Conservation (phyloP, 2,797 vertebrate species). For the Fistularia tabacaria region DNA sequence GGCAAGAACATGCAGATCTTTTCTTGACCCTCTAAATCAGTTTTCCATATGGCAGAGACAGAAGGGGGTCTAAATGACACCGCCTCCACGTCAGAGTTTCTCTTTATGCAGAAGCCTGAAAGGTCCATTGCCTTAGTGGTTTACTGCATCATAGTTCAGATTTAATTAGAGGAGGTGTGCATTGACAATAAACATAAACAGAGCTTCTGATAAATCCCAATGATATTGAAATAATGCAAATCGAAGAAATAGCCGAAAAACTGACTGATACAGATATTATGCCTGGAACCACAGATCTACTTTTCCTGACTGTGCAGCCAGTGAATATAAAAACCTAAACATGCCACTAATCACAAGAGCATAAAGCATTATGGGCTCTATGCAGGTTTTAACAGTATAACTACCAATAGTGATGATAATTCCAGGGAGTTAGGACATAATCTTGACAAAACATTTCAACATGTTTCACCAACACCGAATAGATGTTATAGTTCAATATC, state of each 20-base stretch:
- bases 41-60: slow-evolving; percentile 70
- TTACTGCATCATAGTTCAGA: background rate
- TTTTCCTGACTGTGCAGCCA: no score
- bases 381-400: no score
- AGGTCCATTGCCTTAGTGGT: slow-evolving; percentile 12
- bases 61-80: slow-evolving; percentile 46
- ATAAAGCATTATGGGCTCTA: no score
- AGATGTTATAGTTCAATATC: no score
- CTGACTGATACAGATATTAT: background rate
- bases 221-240: no score
- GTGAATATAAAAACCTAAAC: no score
- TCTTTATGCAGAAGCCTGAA: slow-evolving; percentile 36
- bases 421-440: no score
- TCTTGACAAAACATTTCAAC: no score
- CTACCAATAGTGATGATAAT: no score
- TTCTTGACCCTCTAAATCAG: slow-evolving; percentile 50
- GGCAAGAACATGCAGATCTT: slow-evolving; percentile 56
- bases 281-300: no score
- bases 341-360: no score
- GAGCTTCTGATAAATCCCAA: slow-evolving; percentile 12
- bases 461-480: no score
- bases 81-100: slow-evolving; percentile 19
- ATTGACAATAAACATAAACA: slow-evolving; percentile 1
- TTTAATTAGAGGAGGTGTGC: slow-evolving; percentile 3
- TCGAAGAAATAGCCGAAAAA: background rate